These are phyloP conservation scores for Thalassophryne amazonica DNA, from an alignment of 2,797 vertebrate genomes.

Conservation along the genomic window DNA sequence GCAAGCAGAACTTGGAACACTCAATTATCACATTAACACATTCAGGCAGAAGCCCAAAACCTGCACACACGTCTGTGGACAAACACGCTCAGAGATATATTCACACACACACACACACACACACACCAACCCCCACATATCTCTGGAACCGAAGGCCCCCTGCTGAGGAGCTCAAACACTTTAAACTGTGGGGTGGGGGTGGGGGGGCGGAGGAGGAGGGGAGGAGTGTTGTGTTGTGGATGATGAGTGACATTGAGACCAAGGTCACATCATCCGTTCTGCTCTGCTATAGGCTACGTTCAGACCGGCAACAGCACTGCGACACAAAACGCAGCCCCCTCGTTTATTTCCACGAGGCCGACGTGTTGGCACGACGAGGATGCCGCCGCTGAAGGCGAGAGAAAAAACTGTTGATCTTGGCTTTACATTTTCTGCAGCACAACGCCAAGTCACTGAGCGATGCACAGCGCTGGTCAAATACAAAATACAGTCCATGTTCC, in stretches of 20 bases:
- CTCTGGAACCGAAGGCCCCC: constrained; percentile 64
- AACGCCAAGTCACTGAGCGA: constrained; percentile 1
- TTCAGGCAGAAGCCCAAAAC: constrained; percentile 59
- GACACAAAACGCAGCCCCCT: constrained; percentile 21
- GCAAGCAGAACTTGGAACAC: constrained; percentile 64
- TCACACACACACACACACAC: constrained; percentile 4
- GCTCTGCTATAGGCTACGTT: constrained; percentile 19
- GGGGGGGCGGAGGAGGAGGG: constrained; percentile 23
- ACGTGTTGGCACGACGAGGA: not conserved
- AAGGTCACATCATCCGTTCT: constrained; percentile 62
- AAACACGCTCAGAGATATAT: constrained; percentile 6
- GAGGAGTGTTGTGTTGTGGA: constrained; percentile 35
- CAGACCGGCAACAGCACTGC: constrained; percentile 12
- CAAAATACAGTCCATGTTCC: not conserved
- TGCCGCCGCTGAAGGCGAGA: not conserved
- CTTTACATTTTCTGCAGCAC: not conserved
- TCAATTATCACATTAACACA: constrained; percentile 79
- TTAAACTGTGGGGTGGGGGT: constrained; percentile 48
- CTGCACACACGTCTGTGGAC: constrained; percentile 35
- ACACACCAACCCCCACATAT: constrained; percentile 54
- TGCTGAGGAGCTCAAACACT: constrained; percentile 71
- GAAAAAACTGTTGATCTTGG: not conserved
- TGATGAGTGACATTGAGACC: constrained; percentile 72
- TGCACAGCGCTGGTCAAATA: not conserved
- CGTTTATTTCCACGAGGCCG: constrained; percentile 2